Conservation (phyloP, 2,797 vertebrate species). For the Pangasius larnaudii region DNA sequence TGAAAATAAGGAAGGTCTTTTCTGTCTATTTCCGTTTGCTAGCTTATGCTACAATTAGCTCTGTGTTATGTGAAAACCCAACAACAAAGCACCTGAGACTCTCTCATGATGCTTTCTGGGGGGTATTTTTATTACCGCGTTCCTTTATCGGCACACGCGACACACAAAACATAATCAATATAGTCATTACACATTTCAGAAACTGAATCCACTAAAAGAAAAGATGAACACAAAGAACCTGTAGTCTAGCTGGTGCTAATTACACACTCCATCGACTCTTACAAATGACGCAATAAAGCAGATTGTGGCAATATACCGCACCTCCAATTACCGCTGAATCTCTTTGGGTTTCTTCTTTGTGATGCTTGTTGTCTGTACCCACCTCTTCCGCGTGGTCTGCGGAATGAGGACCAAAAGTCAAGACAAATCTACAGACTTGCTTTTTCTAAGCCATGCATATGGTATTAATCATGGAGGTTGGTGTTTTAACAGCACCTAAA, state of each 20-base stretch:
- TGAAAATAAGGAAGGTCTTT: neutral
- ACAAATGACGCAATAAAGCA: slow-evolving; percentile 56
- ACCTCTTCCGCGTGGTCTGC: slow-evolving; percentile 58
- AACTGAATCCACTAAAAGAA: slow-evolving; percentile 38
- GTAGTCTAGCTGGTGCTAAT: slow-evolving; percentile 54
- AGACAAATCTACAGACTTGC: neutral
- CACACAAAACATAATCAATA: slow-evolving; percentile 42
- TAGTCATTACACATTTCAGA: slow-evolving; percentile 42
- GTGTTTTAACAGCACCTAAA: neutral
- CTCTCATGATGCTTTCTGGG: slow-evolving; percentile 23
- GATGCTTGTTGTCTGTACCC: slow-evolving; percentile 76
- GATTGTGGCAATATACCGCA: slow-evolving; percentile 66
- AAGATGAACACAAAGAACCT: slow-evolving; percentile 39
- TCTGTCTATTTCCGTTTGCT: neutral
- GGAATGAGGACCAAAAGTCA: neutral
- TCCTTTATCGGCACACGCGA: slow-evolving; percentile 31
- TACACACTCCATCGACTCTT: slow-evolving; percentile 60
- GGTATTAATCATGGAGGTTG: neutral
- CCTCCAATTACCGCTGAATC: slow-evolving; percentile 89
- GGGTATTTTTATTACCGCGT: slow-evolving; percentile 44
- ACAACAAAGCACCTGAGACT: slow-evolving; percentile 34
- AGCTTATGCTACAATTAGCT: too few species aligned
- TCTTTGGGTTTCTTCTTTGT: slow-evolving; percentile 78
- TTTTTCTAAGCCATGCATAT: neutral
- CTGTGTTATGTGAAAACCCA: neutral